Conservation (phyloP, 2,888 invertebrate genomes). For the Diadromus collaris region DNA sequence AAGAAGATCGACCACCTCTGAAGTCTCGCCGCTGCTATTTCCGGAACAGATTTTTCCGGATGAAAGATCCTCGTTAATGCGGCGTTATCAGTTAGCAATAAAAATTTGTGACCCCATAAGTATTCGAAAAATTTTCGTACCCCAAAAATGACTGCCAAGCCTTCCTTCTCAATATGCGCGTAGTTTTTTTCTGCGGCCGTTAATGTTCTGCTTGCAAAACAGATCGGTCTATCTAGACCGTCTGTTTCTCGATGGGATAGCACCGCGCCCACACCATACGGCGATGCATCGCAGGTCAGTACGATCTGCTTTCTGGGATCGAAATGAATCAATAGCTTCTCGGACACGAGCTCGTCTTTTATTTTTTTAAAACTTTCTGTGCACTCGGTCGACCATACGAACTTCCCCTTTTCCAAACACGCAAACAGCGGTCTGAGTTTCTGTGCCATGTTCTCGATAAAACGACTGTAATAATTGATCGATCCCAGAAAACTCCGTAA, state of each 20-base stretch:
- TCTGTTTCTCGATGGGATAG: constrained; percentile 35
- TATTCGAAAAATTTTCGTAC: too few species aligned
- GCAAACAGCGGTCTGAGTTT: neutral
- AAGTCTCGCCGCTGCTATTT: constrained; percentile 49
- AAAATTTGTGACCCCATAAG: too few species aligned
- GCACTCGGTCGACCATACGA: constrained; percentile 11
- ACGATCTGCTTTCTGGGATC: constrained; percentile 40
- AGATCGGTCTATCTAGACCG: constrained; percentile 25
- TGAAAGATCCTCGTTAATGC: too few species aligned
- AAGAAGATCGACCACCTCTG: constrained; percentile 57
- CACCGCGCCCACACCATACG: constrained; percentile 15
- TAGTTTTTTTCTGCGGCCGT: too few species aligned
- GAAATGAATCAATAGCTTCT: constrained; percentile 47
- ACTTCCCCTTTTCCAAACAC: neutral
- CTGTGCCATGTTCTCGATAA: neutral
- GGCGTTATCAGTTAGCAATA: too few species aligned
- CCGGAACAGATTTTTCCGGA: constrained; percentile 36
- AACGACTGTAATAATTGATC: neutral
- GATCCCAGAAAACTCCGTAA: constrained; percentile 25
- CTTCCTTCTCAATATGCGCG: too few species aligned
- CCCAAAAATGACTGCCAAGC: too few species aligned
- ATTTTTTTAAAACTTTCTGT: constrained; percentile 23
- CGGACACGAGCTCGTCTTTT: constrained; percentile 32
- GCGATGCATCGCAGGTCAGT: constrained; percentile 52
- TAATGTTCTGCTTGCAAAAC: too few species aligned